These are phyloP conservation scores for Trisateles emortualis DNA, from an alignment of 2,888 invertebrate species.

Conservation along the genomic window DNA sequence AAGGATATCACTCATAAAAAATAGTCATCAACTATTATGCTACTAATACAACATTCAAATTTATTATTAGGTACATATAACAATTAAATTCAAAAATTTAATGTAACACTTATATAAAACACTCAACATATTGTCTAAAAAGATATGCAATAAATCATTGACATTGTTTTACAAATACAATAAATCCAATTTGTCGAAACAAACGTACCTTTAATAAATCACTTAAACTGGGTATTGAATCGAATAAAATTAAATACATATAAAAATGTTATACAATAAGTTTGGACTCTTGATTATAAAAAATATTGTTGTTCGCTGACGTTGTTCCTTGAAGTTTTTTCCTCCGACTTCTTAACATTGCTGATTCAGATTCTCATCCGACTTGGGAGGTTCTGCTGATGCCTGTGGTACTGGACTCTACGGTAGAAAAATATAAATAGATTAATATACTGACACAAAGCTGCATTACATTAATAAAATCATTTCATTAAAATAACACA, in stretches of 20 bases:
- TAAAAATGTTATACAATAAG: slow-evolving; percentile 67
- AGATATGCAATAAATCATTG: slow-evolving; percentile 69
- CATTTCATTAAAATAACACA: slow-evolving; percentile 16
- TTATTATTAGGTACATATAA: slow-evolving; percentile 44
- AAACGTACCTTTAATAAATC: slow-evolving; percentile 53
- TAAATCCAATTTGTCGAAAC: slow-evolving; percentile 41
- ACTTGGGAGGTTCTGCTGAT: slow-evolving; percentile 87
- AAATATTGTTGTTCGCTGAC: slow-evolving; percentile 55
- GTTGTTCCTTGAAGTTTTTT: slow-evolving; percentile 48
- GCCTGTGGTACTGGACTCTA: slow-evolving; percentile 91
- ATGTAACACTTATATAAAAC: slow-evolving; percentile 45
- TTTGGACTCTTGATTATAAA: slow-evolving; percentile 70
- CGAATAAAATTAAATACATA: slow-evolving; percentile 62
- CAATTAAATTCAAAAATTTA: slow-evolving; percentile 36
- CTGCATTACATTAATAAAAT: not conserved
- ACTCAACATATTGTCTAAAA: slow-evolving; percentile 62
- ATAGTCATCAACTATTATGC: slow-evolving; percentile 46
- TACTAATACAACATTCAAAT: slow-evolving; percentile 52
- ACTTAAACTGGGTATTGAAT: slow-evolving; percentile 61
- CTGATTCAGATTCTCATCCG: slow-evolving; percentile 92
- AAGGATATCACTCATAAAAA: slow-evolving; percentile 36
- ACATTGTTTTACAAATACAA: slow-evolving; percentile 51
- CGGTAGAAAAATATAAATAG: slow-evolving; percentile 65
- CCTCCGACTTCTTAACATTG: slow-evolving; percentile 77
- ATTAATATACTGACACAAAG: not conserved